A percentile compares a stretch with the other conserved stretches of the same genome.
Evolutionary conservation across 2,888 invertebrate species (phyloP).

Genomic region (Melanchra persicariae): DNA sequence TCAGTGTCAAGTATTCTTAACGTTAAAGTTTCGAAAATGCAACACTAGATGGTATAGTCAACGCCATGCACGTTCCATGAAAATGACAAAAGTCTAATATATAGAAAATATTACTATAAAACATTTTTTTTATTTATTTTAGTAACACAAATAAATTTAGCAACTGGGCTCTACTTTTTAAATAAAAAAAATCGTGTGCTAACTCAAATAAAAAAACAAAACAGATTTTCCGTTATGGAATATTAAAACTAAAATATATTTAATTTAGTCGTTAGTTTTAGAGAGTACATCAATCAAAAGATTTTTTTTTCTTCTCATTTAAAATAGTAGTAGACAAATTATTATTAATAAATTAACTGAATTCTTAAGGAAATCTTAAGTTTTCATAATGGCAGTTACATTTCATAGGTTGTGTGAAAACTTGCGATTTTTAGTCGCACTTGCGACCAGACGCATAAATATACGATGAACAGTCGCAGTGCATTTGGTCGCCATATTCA

Average conservation of each 20-base stretch:
- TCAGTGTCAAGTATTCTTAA: too few species aligned
- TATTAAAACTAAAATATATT: conserved; percentile 33
- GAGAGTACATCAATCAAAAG: conserved; percentile 10
- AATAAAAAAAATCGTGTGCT: conserved; percentile 35
- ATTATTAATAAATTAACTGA: conserved; percentile 50
- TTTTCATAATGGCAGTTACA: conserved; percentile 12
- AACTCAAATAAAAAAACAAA: conserved; percentile 18
- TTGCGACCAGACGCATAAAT: conserved; percentile 29
- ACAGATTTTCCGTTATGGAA: conserved; percentile 23
- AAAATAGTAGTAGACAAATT: conserved; percentile 46
- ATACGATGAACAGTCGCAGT: conserved; percentile 33
- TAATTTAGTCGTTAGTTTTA: conserved; percentile 52
- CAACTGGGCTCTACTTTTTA: conserved; percentile 39
- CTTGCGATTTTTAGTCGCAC: conserved; percentile 30
- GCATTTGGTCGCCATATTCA: conserved; percentile 40
- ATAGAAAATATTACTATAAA: conserved; percentile 1
- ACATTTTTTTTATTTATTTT: conserved; percentile 18
- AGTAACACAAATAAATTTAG: conserved; percentile 30
- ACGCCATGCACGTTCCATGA: not conserved
- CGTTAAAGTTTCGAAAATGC: too few species aligned
- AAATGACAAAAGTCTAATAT: conserved; percentile 10
- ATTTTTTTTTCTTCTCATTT: conserved; percentile 32
- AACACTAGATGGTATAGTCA: too few species aligned
- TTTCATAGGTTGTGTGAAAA: not conserved
- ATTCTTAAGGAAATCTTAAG: conserved; percentile 32